These are phyloP conservation scores for Cryptus viduatorius DNA, from an alignment of 2,888 invertebrate genomes.

Conservation along the genomic window DNA sequence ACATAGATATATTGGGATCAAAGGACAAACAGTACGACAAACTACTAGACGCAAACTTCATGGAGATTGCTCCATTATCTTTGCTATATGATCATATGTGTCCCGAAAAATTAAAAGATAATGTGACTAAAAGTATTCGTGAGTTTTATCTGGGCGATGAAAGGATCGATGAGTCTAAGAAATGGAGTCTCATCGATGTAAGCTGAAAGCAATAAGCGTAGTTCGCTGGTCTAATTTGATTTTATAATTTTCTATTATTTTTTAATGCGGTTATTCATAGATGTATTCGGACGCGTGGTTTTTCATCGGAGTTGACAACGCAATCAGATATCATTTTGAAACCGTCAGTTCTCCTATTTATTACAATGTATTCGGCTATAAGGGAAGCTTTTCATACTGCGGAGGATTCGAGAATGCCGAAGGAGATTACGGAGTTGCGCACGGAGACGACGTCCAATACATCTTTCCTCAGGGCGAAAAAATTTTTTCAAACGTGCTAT, in stretches of 20 bases:
- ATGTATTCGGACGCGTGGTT: slow-evolving; percentile 91
- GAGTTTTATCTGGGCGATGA: slow-evolving; percentile 87
- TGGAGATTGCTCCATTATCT: slow-evolving; percentile 87
- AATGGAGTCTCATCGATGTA: slow-evolving; percentile 87
- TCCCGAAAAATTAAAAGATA: slow-evolving; percentile 77
- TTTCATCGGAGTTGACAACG: slow-evolving; percentile 88
- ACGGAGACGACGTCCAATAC: slow-evolving; percentile 94
- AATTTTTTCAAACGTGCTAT: slow-evolving; percentile 87
- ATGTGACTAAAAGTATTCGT: slow-evolving; percentile 86
- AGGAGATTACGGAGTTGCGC: slow-evolving; percentile 91
- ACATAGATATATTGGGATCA: slow-evolving; percentile 77
- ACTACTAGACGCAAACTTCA: slow-evolving; percentile 87
- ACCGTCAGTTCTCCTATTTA: slow-evolving; percentile 86
- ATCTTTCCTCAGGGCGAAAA: slow-evolving; percentile 89
- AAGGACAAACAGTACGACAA: slow-evolving; percentile 85
- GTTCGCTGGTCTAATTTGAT: neutral
- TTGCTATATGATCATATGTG: slow-evolving; percentile 88
- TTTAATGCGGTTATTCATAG: slow-evolving; percentile 83
- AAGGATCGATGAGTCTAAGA: slow-evolving; percentile 84
- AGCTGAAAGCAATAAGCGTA: slow-evolving; percentile 74
- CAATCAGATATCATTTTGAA: slow-evolving; percentile 86
- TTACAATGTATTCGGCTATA: slow-evolving; percentile 89
- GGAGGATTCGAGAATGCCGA: slow-evolving; percentile 89
- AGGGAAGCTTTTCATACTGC: slow-evolving; percentile 89
- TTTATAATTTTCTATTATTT: neutral